Evolutionary conservation across 2,797 vertebrate genomes (phyloP).

Genomic region (Babyrousa celebensis): DNA sequence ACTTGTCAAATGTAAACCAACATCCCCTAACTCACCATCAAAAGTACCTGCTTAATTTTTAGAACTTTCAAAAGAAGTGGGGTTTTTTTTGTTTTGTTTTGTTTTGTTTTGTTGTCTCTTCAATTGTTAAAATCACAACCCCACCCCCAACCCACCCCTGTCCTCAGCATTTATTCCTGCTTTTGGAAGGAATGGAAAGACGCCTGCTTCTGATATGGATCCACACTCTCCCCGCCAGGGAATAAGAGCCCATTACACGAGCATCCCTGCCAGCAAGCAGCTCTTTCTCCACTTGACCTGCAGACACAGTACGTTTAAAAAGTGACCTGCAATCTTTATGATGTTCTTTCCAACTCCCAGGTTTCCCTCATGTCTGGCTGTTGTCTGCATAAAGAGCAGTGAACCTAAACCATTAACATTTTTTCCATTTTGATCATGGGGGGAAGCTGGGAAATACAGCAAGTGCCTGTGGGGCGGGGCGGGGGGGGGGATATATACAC

Average conservation of each 20-base stretch:
- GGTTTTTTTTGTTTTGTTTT: background rate
- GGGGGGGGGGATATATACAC: too few species aligned
- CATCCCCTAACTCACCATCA: background rate
- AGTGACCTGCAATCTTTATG: background rate
- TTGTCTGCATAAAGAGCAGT: slow-evolving; percentile 19
- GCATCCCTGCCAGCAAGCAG: background rate
- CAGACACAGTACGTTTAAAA: slow-evolving; percentile 64
- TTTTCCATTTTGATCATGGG: slow-evolving; percentile 58
- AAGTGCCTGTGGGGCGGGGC: background rate
- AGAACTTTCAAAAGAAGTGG: background rate
- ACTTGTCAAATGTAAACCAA: background rate
- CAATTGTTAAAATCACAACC: background rate
- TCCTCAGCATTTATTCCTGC: background rate
- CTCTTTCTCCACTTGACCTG: slow-evolving; percentile 74
- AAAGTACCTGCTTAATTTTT: background rate
- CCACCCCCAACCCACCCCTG: background rate
- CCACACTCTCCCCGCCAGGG: slow-evolving; percentile 80
- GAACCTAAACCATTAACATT: slow-evolving; percentile 79
- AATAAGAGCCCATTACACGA: slow-evolving; percentile 50
- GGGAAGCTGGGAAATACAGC: slow-evolving; percentile 14
- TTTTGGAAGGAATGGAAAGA: slow-evolving; percentile 78
- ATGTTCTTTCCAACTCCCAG: slow-evolving; percentile 40
- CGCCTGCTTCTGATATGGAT: slow-evolving; percentile 75
- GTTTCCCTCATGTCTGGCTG: slow-evolving; percentile 77
- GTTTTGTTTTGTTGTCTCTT: background rate